Conservation (phyloP, 2,113 vertebrate species). For the Scopus umbretta region DNA sequence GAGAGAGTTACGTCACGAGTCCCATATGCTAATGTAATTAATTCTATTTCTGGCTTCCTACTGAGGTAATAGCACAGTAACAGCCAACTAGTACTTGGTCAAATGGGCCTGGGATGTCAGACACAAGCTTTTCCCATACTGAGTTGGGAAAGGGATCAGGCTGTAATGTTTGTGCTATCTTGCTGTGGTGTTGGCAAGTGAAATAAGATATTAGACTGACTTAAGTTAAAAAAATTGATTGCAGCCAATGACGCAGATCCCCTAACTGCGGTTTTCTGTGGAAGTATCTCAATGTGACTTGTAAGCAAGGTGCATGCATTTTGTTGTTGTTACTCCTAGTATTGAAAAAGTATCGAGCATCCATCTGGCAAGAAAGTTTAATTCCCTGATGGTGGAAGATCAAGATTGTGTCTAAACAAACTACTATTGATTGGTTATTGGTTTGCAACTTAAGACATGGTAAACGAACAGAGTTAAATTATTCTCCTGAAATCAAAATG, state of each 20-base stretch:
- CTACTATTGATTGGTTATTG: neutral
- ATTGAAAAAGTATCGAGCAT: neutral
- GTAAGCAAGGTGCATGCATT: neutral
- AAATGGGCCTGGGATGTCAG: neutral
- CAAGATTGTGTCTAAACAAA: neutral
- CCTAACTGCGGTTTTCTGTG: neutral
- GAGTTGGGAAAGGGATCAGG: neutral
- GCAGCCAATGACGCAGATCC: neutral
- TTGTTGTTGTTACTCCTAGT: neutral
- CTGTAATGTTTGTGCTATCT: neutral
- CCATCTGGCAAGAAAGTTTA: neutral
- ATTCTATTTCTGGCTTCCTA: conserved; percentile 46
- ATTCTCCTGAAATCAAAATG: neutral
- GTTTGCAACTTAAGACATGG: neutral
- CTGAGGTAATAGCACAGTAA: neutral
- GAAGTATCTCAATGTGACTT: neutral
- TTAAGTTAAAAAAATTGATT: neutral
- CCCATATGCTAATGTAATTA: conserved; percentile 32
- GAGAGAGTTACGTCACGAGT: neutral
- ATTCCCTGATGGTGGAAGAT: neutral
- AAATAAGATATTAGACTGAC: neutral
- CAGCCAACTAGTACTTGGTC: neutral
- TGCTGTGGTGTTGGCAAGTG: neutral
- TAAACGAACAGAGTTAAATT: neutral
- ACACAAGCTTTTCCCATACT: conserved; percentile 6